Conservation (phyloP, 2,888 invertebrate genomes). For the Drymonia ruficornis region DNA sequence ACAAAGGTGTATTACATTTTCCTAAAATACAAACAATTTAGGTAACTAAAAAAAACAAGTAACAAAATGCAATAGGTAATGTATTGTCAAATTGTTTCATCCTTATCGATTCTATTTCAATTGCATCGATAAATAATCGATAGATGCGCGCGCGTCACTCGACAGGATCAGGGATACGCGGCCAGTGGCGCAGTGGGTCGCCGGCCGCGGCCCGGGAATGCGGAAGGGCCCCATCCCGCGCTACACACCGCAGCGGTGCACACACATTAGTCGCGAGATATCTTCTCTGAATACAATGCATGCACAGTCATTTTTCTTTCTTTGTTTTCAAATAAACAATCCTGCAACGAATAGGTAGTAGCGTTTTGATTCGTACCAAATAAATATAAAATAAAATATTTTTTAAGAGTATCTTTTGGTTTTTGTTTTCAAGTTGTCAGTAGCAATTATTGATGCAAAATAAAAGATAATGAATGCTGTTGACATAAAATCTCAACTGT, state of each 20-base stretch:
- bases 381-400: no score
- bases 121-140: conserved; percentile 42
- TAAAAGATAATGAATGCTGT: neutral
- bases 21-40: no score
- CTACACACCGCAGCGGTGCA: conserved; percentile 45
- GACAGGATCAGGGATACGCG: conserved; percentile 80
- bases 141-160: conserved; percentile 50
- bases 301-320: no score
- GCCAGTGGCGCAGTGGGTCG: conserved; percentile 82
- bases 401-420: no score
- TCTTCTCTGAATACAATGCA: conserved; percentile 11
- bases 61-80: no score
- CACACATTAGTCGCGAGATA: conserved; percentile 52
- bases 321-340: no score
- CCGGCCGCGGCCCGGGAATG: conserved; percentile 71
- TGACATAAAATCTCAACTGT: neutral
- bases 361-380: no score
- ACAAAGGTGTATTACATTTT: no score
- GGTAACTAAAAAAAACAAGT: no score
- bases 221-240: conserved; percentile 66
- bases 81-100: no score
- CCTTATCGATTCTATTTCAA: neutral
- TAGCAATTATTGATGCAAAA: neutral
- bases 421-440: neutral
- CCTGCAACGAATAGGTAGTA: no score